Conservation (phyloP, 1,140 invertebrate species). For the Pseudomyrmex pallidus region DNA sequence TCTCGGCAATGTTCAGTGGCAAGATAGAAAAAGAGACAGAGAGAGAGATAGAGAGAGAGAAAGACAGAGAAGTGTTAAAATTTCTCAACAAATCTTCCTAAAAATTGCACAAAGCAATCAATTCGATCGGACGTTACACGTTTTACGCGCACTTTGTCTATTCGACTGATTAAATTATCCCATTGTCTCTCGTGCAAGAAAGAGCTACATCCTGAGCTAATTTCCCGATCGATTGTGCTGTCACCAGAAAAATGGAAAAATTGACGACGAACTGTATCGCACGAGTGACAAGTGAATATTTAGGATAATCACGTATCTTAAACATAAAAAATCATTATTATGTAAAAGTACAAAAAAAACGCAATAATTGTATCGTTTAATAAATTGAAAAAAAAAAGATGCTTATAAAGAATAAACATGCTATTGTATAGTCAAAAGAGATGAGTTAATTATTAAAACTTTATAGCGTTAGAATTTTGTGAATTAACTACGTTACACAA, state of each 20-base stretch:
- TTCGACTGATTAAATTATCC: constrained; percentile 50
- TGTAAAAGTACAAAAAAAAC: not conserved
- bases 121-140: constrained; percentile 17
- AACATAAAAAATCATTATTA: not conserved
- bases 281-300: not conserved
- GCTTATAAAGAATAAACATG: not conserved
- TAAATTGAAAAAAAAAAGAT: not conserved
- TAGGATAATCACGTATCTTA: not conserved
- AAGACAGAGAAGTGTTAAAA: constrained; percentile 9
- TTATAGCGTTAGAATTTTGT: not conserved
- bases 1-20: not conserved
- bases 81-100: constrained; percentile 18
- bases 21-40: not conserved
- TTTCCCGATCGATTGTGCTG: constrained; percentile 12
- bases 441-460: not conserved
- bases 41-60: not conserved
- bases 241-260: not conserved
- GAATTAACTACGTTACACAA: not conserved
- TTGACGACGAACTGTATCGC: not conserved
- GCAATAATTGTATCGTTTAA: not conserved
- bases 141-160: constrained; percentile 38
- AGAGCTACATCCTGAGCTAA: constrained; percentile 36
- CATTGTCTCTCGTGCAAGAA: constrained; percentile 44
- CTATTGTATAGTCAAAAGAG: not conserved
- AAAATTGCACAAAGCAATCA: constrained; percentile 28